These are phyloP conservation scores for Plagodis dolabraria DNA, from an alignment of 2,888 invertebrate species.

Conservation along the genomic window DNA sequence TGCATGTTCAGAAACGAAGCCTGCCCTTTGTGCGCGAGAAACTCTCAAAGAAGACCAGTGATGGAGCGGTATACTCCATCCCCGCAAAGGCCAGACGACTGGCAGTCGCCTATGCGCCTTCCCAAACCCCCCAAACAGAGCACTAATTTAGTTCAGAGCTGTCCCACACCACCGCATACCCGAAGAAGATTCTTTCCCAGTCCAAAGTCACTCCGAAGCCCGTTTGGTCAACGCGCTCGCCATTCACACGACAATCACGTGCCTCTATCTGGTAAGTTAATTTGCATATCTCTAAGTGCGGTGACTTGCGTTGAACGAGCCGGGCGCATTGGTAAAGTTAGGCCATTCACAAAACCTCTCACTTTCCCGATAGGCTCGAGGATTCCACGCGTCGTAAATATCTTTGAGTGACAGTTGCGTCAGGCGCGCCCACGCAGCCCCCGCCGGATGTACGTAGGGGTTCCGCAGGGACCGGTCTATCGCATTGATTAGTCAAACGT, in stretches of 20 bases:
- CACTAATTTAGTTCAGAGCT: conserved; percentile 87
- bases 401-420: conserved; percentile 73
- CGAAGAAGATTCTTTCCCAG: conserved; percentile 93
- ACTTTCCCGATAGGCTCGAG: conserved; percentile 56
- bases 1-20: conserved; percentile 97
- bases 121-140: conserved; percentile 85
- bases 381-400: conserved; percentile 69
- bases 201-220: conserved; percentile 91
- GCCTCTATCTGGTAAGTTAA: conserved; percentile 88
- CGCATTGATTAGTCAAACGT: conserved; percentile 54
- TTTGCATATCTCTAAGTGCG: conserved; percentile 55
- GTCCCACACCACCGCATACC: conserved; percentile 91
- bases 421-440: conserved; percentile 66
- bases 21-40: conserved; percentile 92
- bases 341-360: conserved; percentile 69
- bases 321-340: conserved; percentile 59
- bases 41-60: conserved; percentile 71
- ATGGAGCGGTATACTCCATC: conserved; percentile 78
- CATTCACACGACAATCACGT: conserved; percentile 86
- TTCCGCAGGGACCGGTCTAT: conserved; percentile 72
- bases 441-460: conserved; percentile 84
- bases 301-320: conserved; percentile 68
- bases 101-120: conserved; percentile 83
- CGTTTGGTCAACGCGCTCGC: conserved; percentile 86
- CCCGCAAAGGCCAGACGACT: conserved; percentile 75